Evolutionary conservation across 2,888 invertebrate genomes (phyloP), one percentile per base, ranked within the genome.

Genomic region (Leucophenga montana): DNA sequence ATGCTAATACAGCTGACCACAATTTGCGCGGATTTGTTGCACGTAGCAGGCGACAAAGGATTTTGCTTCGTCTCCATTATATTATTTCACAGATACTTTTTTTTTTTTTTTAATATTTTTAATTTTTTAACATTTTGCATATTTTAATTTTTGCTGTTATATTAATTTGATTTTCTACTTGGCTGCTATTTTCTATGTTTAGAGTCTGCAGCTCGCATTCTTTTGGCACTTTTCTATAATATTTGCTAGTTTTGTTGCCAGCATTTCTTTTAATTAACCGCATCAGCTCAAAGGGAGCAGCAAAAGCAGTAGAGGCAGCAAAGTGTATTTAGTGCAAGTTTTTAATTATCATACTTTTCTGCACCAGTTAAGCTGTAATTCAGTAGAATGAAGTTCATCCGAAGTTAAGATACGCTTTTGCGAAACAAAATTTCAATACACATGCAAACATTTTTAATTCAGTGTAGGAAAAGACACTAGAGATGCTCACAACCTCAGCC

Each of bases 271-370:
- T 68, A 68, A 68, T 68, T 68, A 68, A 68, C 68, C 68, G 53
- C 64, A 54, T 6, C 50, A 50, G 16, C n/a, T 50, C 39, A 39
- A 18, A 50, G 50, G 50, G n/a, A 18, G 50, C 50, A 18, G 50
- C 8, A 50, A 13, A 6, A 4, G 18, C 18, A 13, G 50, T 4
- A 50, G 50, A 18, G 18, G n/a, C 50, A 50, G 13, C 14, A 48
- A n/a, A 48, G 31, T 27, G 13, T 66, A 66, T 66, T 66, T 53
- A 53, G 57, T 56, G 67, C 56, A 57, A 67, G 46, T 68, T 68
- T 68, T 68, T 68, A 68, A 68, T 64, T 62, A 62, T 68, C 68
- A 68, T 68, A 68, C 46, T 68, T 68, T 48, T 61, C 53, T 64
- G 66, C 54, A 53, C 66, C 18, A 20, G 56, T 48, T 64, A 22